A percentile compares a stretch with the other conserved stretches of the same genome.
These are phyloP conservation scores for Sitta europaea DNA, from an alignment of 2,113 vertebrate genomes.

Conservation along the genomic window DNA sequence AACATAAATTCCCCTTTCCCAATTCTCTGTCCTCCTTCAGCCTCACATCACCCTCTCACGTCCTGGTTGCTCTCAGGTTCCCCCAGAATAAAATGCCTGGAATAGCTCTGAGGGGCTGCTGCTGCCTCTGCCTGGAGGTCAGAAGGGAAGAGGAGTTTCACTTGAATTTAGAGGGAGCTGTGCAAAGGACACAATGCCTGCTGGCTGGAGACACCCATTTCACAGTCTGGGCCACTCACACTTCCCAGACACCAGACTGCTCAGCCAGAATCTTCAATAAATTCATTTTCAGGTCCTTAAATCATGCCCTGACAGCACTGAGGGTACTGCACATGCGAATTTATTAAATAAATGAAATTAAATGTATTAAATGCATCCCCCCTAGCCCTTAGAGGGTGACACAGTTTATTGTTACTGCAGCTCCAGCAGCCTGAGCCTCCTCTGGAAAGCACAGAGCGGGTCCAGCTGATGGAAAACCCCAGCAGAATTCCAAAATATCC, in stretches of 20 bases:
- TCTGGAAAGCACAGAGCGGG: background rate
- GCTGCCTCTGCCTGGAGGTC: background rate
- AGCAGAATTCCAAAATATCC: background rate
- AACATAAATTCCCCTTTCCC: background rate
- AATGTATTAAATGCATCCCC: constrained; percentile 1
- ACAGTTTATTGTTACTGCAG: background rate
- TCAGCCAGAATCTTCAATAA: background rate
- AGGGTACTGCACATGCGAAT: background rate
- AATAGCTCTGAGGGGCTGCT: background rate
- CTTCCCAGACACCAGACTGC: constrained; percentile 23
- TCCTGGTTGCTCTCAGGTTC: background rate
- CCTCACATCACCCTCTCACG: background rate
- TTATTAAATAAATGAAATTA: background rate
- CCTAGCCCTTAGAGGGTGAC: background rate
- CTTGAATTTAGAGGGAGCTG: background rate
- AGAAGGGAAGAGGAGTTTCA: background rate
- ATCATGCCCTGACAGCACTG: constrained; percentile 26
- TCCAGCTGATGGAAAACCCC: background rate
- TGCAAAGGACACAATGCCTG: background rate
- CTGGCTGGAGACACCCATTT: background rate
- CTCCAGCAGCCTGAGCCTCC: background rate
- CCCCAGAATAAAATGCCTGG: background rate
- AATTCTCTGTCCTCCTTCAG: background rate
- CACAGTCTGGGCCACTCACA: constrained; percentile 2
- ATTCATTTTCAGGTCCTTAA: constrained; percentile 27